Conservation (phyloP, 2,113 vertebrate genomes). For the Acrocephalus kingi region DNA sequence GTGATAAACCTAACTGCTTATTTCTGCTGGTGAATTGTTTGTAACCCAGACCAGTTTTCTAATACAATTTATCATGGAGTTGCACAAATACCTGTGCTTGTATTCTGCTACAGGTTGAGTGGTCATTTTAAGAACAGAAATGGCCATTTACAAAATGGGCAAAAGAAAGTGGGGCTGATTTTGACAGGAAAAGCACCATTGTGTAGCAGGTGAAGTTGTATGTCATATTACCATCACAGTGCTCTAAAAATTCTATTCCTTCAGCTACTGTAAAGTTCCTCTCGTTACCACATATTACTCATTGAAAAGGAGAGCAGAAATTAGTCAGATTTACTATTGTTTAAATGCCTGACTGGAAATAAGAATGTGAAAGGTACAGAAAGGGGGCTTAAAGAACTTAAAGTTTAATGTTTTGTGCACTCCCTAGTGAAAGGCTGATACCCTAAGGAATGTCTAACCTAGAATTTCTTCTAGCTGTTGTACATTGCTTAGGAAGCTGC, state of each 20-base stretch:
- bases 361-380: background rate
- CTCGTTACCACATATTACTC: background rate
- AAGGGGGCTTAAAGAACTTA: background rate
- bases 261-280: background rate
- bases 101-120: background rate
- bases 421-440: background rate
- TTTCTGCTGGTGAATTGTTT: background rate
- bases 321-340: background rate
- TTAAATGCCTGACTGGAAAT: background rate
- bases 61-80: background rate
- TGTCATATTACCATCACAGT: rapidly evolving
- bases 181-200: background rate
- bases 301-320: background rate
- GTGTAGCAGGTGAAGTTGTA: background rate
- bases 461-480: background rate
- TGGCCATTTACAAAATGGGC: background rate
- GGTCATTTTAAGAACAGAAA: background rate
- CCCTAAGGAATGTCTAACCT: background rate
- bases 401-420: background rate
- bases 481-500: background rate
- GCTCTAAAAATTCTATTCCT: background rate
- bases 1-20: background rate
- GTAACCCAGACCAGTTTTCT: background rate
- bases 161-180: background rate
- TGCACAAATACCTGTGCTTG: background rate